phyloP scores from a whole-genome alignment of 1,140 invertebrate genomes.

The Camponotus vicinus region DNA sequence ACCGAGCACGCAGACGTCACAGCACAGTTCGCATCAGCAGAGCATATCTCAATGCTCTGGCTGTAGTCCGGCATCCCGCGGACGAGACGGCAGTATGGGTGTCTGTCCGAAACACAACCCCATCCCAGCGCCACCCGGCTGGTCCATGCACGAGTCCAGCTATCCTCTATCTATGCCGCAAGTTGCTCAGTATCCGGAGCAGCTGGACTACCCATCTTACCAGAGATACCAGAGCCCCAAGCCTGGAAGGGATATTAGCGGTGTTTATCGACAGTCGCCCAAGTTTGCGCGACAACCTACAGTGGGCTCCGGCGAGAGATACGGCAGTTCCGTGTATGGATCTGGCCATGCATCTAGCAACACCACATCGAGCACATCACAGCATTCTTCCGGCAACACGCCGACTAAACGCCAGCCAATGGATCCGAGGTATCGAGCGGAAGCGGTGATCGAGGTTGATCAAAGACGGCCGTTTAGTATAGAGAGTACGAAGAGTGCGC shows the following conservation, averaged over 20 bases:
- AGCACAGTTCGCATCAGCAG: slow-evolving; percentile 57
- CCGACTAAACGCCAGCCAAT: slow-evolving; percentile 44
- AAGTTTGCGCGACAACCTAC: slow-evolving; percentile 84
- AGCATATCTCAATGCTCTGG: slow-evolving; percentile 73
- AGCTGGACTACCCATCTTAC: slow-evolving; percentile 75
- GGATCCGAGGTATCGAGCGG: slow-evolving; percentile 87
- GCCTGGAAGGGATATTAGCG: slow-evolving; percentile 64
- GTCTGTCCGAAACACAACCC: slow-evolving; percentile 80
- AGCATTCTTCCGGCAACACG: slow-evolving; percentile 62
- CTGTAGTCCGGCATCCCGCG: slow-evolving; percentile 75
- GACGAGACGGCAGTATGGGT: slow-evolving; percentile 68
- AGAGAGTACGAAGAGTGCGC: slow-evolving; percentile 93
- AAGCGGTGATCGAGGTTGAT: slow-evolving; percentile 89
- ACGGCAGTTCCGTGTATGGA: slow-evolving; percentile 77
- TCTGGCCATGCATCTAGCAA: slow-evolving; percentile 74
- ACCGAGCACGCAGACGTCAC: slow-evolving; percentile 50
- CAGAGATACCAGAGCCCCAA: slow-evolving; percentile 80
- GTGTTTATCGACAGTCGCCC: slow-evolving; percentile 59
- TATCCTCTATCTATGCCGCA: slow-evolving; percentile 67
- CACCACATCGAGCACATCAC: slow-evolving; percentile 71
- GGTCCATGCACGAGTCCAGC: slow-evolving; percentile 78
- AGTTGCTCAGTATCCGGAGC: slow-evolving; percentile 67
- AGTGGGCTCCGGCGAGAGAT: slow-evolving; percentile 87
- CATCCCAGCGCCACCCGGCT: slow-evolving; percentile 83
- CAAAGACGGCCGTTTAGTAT: slow-evolving; percentile 90